These are phyloP conservation scores for Poeciliopsis turrubarensis DNA, from an alignment of 2,113 vertebrate species.

Conservation along the genomic window DNA sequence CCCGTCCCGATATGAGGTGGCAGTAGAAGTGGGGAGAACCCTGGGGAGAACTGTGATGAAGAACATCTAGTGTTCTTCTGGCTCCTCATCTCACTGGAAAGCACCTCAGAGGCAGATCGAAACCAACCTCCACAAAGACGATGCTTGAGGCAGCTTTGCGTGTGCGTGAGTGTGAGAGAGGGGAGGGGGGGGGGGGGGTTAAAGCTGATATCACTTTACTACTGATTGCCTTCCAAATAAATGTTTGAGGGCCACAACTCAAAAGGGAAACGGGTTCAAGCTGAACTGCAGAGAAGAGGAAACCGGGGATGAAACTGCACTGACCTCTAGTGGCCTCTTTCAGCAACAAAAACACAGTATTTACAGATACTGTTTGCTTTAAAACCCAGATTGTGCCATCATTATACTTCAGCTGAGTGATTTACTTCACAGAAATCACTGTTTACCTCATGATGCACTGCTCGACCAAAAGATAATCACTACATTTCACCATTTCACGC, in stretches of 20 bases:
- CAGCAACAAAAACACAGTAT: background rate
- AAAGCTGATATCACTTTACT: constrained; percentile 15
- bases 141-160: constrained; percentile 25
- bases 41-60: constrained; percentile 51
- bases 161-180: constrained; percentile 2
- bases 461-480: background rate
- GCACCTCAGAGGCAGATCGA: constrained; percentile 66
- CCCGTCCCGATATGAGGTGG: constrained; percentile 64
- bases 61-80: constrained; percentile 56
- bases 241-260: background rate
- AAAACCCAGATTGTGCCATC: background rate
- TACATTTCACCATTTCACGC: background rate
- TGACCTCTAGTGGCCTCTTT: constrained; percentile 63
- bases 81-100: constrained; percentile 61
- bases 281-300: background rate
- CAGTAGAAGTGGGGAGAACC: constrained; percentile 61
- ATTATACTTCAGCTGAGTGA: background rate
- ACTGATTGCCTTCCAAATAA: background rate
- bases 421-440: background rate
- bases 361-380: too few species aligned
- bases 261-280: background rate
- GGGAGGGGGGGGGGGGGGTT: constrained; percentile 3
- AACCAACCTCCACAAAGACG: constrained; percentile 57
- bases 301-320: constrained; percentile 20
- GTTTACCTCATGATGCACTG: background rate